Base-by-base conservation (phyloP, 1,140 invertebrate species). In the Pseudomyrmex cubaensis region DNA sequence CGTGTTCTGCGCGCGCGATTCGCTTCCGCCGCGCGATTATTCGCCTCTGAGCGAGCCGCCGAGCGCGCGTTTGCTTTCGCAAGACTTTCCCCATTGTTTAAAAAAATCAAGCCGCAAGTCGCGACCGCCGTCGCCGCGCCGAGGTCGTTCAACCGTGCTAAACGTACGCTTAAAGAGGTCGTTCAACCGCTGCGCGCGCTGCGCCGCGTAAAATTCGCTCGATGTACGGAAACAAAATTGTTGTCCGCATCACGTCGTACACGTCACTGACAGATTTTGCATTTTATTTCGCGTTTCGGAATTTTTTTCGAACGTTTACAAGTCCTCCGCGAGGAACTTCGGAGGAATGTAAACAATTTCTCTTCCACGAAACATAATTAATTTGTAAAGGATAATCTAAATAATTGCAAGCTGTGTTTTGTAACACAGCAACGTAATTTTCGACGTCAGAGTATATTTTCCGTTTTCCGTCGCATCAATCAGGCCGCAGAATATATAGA, bases 41-140 rank as follows among this genome's bases (percentile, higher is more conserved):
- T 88, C 85, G 86, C 78, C 66, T 82, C 59, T 35, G 35, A 35
- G 35, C 35, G 35, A 35, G 67, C 84, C 59, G 87, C 75, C 0
- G 35, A 35, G 35, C 82, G 82, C 80, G 87, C 44, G 84, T 83
- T 35, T 89, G 88, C 92, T 93, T 93, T 92, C 93, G 91, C 88
- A 86, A 89, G 87, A 92, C 93, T 94, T 94, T 94, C 93, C 89
- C 93, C 89, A 94, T 94, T 94, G 93, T 94, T 92, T 85, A 85
- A 88, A 89, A 74, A 88, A 90, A 87, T 84, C 77, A 89, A 86
- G 70, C 83, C 82, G 57, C 75, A 64, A 84, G 69, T 77, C 84
- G 76, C 73, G 66, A 69, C 46, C 75, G 54, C 54, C 50, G 67
- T 20, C 67, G 25, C 54, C 35, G 25, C 50, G 20, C 17, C 66